Conservation (phyloP, 2,888 invertebrate species). For the Parelbella ahira region DNA sequence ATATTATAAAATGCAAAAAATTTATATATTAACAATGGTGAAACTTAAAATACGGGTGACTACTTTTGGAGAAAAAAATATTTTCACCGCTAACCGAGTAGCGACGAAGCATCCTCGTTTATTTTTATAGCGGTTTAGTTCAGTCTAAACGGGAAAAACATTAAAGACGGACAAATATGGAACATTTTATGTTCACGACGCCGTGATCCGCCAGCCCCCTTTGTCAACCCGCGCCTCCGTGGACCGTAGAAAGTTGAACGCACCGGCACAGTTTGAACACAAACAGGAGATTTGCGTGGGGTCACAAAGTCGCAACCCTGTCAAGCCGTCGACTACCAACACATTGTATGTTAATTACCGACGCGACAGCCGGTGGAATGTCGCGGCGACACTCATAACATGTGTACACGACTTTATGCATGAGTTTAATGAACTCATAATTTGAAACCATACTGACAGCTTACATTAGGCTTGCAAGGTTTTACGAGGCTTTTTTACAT, state of each 20-base stretch:
- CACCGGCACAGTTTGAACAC: conserved; percentile 19
- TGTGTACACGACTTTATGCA: conserved; percentile 40
- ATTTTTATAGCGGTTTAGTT: conserved; percentile 29
- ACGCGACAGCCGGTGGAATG: conserved; percentile 37
- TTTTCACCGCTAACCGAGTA: conserved; percentile 8
- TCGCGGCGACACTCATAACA: conserved; percentile 41
- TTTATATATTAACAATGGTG: too few relatives aligned
- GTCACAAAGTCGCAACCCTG: conserved; percentile 43
- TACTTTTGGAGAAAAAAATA: background rate
- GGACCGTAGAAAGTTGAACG: conserved; percentile 28
- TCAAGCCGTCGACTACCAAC: conserved; percentile 56
- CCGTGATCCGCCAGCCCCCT: conserved; percentile 27
- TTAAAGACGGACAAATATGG: conserved; percentile 33
- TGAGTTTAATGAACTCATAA: conserved; percentile 46
- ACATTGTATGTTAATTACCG: conserved; percentile 73
- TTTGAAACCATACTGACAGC: conserved; percentile 35
- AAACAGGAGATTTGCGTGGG: conserved; percentile 38
- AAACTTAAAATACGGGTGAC: background rate
- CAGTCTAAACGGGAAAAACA: conserved; percentile 29
- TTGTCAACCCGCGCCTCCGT: conserved; percentile 25
- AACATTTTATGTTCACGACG: conserved; percentile 32
- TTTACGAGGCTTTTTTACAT: conserved; percentile 31
- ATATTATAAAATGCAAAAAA: too few relatives aligned
- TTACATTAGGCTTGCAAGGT: conserved; percentile 30
- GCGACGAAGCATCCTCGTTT: conserved; percentile 20